Evolutionary conservation across 2,797 vertebrate genomes (phyloP).

Genomic region (Babyrousa celebensis): DNA sequence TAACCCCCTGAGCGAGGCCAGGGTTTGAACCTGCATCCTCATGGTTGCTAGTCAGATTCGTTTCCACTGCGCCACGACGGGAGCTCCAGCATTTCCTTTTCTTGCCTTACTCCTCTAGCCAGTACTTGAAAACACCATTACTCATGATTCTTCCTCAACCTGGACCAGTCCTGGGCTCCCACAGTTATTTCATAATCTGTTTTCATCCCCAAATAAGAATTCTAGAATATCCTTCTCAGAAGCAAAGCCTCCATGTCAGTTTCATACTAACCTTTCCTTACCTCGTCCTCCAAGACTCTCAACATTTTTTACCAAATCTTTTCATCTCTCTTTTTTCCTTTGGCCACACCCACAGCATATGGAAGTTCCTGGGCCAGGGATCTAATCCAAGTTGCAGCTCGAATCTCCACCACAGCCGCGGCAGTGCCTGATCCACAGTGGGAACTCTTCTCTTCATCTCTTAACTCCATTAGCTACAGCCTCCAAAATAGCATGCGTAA

Average conservation of each 20-base stretch:
- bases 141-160: constrained; percentile 29
- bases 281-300: neutral
- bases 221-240: constrained; percentile 29
- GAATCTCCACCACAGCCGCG: too few relatives aligned
- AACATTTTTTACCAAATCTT: constrained; percentile 48
- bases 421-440: too few relatives aligned
- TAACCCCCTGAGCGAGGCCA: too few relatives aligned
- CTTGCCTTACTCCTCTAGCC: constrained; percentile 9
- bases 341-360: too few relatives aligned
- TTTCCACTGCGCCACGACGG: too few relatives aligned
- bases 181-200: constrained; percentile 58
- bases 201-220: constrained; percentile 53
- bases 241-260: neutral
- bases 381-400: too few relatives aligned
- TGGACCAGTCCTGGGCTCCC: neutral
- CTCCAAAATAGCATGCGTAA: constrained; percentile 16
- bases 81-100: constrained; percentile 14
- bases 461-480: constrained; percentile 41
- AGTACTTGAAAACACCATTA: constrained; percentile 25
- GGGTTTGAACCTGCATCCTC: too few relatives aligned
- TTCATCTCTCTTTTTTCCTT: too few relatives aligned
- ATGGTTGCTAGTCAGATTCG: too few relatives aligned
- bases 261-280: constrained; percentile 51
- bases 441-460: constrained; percentile 18
- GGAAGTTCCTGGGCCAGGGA: too few relatives aligned